Conservation (phyloP, 1,140 invertebrate genomes). For the Nomia melanderi region DNA sequence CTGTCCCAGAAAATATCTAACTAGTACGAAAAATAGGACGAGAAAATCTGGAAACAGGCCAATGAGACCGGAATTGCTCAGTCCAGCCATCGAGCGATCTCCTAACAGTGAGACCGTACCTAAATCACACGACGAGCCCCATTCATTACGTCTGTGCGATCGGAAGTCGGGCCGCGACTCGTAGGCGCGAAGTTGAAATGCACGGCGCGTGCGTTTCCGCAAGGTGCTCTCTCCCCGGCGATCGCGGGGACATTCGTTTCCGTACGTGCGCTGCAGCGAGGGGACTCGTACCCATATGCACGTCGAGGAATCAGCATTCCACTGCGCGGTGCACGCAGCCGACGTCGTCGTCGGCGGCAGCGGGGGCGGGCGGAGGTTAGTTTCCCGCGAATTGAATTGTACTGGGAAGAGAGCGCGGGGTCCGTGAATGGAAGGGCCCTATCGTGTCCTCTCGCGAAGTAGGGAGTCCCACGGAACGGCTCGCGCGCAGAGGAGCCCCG, state of each 20-base stretch:
- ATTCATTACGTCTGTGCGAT: no score
- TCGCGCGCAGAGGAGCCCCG: neutral
- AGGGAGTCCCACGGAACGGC: conserved; percentile 64
- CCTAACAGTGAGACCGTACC: no score
- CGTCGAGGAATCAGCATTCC: conserved; percentile 68
- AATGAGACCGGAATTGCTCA: no score
- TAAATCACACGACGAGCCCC: no score
- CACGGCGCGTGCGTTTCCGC: conserved; percentile 33
- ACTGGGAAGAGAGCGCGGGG: conserved; percentile 60
- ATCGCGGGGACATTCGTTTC: conserved; percentile 26
- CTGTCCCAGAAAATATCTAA: no score
- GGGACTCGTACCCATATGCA: no score
- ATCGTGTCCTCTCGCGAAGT: conserved; percentile 51
- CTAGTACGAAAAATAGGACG: no score
- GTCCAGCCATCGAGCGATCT: no score
- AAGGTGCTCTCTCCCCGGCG: conserved; percentile 9
- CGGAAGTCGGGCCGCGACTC: conserved; percentile 29
- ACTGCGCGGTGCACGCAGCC: conserved; percentile 26
- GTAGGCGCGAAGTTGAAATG: conserved; percentile 39
- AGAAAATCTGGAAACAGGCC: no score
- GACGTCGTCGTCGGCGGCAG: neutral
- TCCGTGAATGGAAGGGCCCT: conserved; percentile 67
- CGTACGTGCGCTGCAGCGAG: conserved; percentile 13
- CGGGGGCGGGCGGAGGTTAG: conserved; percentile 18
- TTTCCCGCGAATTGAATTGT: conserved; percentile 76